These are phyloP conservation scores for Bos taurus DNA, from an alignment of 2,113 vertebrate genomes.

Conservation along the genomic window ARS-UCD2.0 NC_037347.1:889001-889500, in stretches of 20 bases:
- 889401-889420: not conserved
- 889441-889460: not conserved
- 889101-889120: not conserved
- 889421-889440: not conserved
- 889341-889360: not conserved
- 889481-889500: not conserved
- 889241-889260: not conserved
- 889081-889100: not conserved
- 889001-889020: not conserved
- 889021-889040: not conserved
- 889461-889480: not conserved
- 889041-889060: not conserved
- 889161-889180: not conserved
- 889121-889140: not conserved
- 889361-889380: not conserved
- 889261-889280: not conserved
- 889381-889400: not conserved
- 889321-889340: not conserved
- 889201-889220: not conserved
- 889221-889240: not conserved
- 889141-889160: not conserved
- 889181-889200: not conserved
- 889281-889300: not conserved
- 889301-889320: not conserved
- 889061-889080: not conserved